Evolutionary conservation across 2,888 invertebrate genomes (phyloP).

Genomic region (Philereme vetulata): DNA sequence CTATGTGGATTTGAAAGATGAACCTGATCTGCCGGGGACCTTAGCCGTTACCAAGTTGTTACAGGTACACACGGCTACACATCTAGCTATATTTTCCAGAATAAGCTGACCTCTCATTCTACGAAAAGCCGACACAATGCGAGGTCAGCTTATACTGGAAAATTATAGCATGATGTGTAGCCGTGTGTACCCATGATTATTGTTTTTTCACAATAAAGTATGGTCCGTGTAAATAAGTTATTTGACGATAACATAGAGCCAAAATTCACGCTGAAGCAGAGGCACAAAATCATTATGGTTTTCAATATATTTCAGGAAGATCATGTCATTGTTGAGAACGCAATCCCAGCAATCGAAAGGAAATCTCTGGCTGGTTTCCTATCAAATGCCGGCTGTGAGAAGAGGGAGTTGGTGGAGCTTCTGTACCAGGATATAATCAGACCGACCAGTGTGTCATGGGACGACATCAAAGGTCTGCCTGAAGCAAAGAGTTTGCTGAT

Average conservation of each 20-base stretch:
- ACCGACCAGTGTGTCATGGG: constrained; percentile 89
- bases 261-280: no score
- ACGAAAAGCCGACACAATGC: no score
- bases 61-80: no score
- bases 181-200: no score
- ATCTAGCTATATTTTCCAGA: no score
- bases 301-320: constrained; percentile 22
- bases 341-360: constrained; percentile 53
- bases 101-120: no score
- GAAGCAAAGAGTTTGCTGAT: constrained; percentile 90
- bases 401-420: constrained; percentile 86
- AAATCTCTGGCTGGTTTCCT: constrained; percentile 63
- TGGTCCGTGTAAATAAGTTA: no score
- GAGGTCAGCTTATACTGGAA: no score
- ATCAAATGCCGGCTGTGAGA: constrained; percentile 76
- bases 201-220: no score
- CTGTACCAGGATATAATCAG: constrained; percentile 85
- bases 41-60: constrained; percentile 64
- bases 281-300: neutral
- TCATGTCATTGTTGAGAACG: constrained; percentile 21
- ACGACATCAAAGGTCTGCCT: constrained; percentile 88
- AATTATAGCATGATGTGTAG: no score
- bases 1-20: constrained; percentile 32
- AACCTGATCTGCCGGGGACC: constrained; percentile 58
- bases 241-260: no score